Conservation (phyloP, 1,140 invertebrate genomes). For the Teleogryllus occipitalis region DNA sequence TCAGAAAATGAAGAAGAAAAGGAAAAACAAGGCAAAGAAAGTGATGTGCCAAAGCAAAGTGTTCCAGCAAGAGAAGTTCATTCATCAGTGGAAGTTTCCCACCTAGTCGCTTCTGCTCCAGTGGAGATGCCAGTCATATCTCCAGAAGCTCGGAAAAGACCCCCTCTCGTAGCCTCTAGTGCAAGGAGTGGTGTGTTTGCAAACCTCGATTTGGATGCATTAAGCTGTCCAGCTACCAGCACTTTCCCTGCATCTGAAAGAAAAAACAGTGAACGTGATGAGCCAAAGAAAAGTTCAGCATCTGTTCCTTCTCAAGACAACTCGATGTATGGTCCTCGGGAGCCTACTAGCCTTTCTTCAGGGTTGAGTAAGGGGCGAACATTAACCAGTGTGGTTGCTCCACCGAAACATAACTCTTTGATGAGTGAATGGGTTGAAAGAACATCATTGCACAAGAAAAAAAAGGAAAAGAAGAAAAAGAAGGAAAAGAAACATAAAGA, state of each 20-base stretch:
- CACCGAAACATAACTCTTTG: background rate
- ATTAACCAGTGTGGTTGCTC: constrained; percentile 11
- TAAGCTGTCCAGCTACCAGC: constrained; percentile 21
- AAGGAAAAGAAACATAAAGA: constrained; percentile 15
- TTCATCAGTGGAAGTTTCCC: background rate
- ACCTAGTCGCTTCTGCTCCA: background rate
- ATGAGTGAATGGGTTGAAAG: background rate
- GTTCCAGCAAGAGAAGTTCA: background rate
- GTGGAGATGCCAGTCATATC: background rate
- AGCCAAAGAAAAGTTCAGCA: background rate
- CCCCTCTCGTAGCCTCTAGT: background rate
- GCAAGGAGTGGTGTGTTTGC: constrained; percentile 59
- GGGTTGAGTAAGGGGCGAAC: background rate
- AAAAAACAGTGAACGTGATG: background rate
- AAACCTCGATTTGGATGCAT: constrained; percentile 53
- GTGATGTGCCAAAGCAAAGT: no score
- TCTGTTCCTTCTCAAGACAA: background rate
- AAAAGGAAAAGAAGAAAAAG: constrained; percentile 17
- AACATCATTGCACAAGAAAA: constrained; percentile 9
- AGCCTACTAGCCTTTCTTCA: background rate
- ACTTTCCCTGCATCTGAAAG: background rate
- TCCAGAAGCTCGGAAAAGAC: background rate
- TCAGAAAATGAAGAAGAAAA: constrained; percentile 38
- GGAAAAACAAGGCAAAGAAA: background rate
- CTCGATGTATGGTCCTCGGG: constrained; percentile 15